Conservation (phyloP, 2,797 vertebrate species). For the Pseudomugil tenellus region DNA sequence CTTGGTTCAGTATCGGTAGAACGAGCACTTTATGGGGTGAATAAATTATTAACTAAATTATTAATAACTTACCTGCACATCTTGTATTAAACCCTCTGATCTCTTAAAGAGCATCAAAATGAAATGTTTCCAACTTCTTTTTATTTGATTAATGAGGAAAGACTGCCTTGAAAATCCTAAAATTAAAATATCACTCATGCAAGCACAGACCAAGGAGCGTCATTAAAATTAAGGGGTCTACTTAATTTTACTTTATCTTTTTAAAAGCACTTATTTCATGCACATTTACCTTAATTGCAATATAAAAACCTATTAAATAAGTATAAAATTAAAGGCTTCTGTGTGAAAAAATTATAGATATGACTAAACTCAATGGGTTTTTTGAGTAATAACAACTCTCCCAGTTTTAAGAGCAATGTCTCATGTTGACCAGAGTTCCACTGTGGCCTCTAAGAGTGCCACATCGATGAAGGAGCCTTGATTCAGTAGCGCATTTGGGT, state of each 20-base stretch:
- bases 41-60: not conserved
- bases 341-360: slow-evolving; percentile 55
- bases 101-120: slow-evolving; percentile 16
- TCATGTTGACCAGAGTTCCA: slow-evolving; percentile 62
- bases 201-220: not conserved
- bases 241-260: slow-evolving; percentile 27
- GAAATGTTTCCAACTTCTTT: slow-evolving; percentile 5
- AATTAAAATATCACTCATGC: slow-evolving; percentile 24
- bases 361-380: slow-evolving; percentile 60
- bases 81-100: not conserved
- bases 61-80: not conserved
- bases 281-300: slow-evolving; percentile 48
- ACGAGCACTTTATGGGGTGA: not conserved
- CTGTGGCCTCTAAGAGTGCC: slow-evolving; percentile 59
- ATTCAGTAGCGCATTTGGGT: slow-evolving; percentile 76
- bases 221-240: slow-evolving; percentile 11
- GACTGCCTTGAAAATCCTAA: slow-evolving; percentile 15
- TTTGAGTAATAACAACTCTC: slow-evolving; percentile 66
- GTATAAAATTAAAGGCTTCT: slow-evolving; percentile 62
- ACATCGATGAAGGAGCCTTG: slow-evolving; percentile 63
- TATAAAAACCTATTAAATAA: slow-evolving; percentile 55
- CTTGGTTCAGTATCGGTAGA: not conserved
- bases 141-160: slow-evolving; percentile 15
- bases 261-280: slow-evolving; percentile 47
- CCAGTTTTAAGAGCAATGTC: slow-evolving; percentile 54